phyloP scores from a whole-genome alignment of 2,888 invertebrate species.

The Branchipolynoe longqiensis region DNA sequence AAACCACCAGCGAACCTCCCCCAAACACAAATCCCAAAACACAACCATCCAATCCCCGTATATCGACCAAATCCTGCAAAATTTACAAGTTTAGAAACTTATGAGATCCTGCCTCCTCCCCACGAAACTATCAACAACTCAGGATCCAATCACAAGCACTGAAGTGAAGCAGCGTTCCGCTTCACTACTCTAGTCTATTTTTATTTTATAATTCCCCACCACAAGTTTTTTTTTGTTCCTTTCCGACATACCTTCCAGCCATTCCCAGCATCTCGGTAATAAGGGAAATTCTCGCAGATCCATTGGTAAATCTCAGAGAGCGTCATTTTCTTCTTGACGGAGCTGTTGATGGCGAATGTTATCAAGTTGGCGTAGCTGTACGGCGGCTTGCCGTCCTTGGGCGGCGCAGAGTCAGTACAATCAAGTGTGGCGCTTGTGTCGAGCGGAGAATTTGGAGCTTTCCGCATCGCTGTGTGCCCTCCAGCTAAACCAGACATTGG shows the following conservation, averaged over 20 bases:
- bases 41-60: too few relatives aligned
- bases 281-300: conserved; percentile 88
- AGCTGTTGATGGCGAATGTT: conserved; percentile 86
- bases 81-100: too few relatives aligned
- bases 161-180: too few relatives aligned
- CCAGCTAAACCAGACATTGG: conserved; percentile 64
- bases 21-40: too few relatives aligned
- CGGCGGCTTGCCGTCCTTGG: conserved; percentile 82
- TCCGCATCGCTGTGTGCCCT: conserved; percentile 75
- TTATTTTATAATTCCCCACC: too few relatives aligned
- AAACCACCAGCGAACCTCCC: too few relatives aligned
- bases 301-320: conserved; percentile 88
- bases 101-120: too few relatives aligned
- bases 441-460: conserved; percentile 77
- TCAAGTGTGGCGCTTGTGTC: conserved; percentile 76
- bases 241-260: conserved; percentile 87
- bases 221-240: too few relatives aligned
- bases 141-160: too few relatives aligned
- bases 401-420: conserved; percentile 67
- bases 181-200: too few relatives aligned
- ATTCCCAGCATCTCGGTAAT: conserved; percentile 86
- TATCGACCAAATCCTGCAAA: too few relatives aligned
- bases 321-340: conserved; percentile 87
- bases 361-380: conserved; percentile 88
- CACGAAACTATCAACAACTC: too few relatives aligned